phyloP scores from a whole-genome alignment of 2,888 invertebrate species.

The Pterostichus madidus region DNA sequence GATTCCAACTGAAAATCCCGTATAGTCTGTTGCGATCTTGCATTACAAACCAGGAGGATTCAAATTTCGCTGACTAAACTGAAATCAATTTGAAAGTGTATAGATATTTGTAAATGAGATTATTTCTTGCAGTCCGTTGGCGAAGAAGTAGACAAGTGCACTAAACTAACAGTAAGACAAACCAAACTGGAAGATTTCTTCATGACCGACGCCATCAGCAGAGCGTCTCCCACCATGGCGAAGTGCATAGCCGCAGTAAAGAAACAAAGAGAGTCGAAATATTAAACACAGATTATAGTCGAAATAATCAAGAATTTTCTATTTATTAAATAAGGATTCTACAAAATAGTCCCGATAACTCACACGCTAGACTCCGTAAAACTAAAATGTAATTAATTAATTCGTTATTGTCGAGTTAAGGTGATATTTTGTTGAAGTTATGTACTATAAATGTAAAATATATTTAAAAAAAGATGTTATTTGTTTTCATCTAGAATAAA shows the following conservation, averaged over 20 bases:
- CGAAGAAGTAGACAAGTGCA: background rate
- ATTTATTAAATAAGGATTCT: constrained; percentile 54
- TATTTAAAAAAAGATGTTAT: constrained; percentile 45
- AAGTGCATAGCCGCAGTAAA: constrained; percentile 96
- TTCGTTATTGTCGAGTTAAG: constrained; percentile 53
- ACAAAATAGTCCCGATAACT: constrained; percentile 65
- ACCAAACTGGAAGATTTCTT: constrained; percentile 91
- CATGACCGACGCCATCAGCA: constrained; percentile 97
- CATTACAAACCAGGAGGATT: too few species aligned
- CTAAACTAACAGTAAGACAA: constrained; percentile 82
- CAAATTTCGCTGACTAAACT: too few species aligned
- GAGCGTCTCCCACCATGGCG: constrained; percentile 99
- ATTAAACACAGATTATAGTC: constrained; percentile 52
- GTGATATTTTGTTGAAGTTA: constrained; percentile 65
- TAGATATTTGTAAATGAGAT: too few species aligned
- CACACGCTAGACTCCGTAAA: constrained; percentile 47
- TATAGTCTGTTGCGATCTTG: too few species aligned
- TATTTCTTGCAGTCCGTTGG: background rate
- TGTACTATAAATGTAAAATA: constrained; percentile 66
- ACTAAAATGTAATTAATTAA: background rate
- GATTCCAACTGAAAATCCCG: too few species aligned
- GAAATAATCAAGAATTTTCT: constrained; percentile 52
- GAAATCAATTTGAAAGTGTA: too few species aligned
- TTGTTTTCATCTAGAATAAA: background rate
- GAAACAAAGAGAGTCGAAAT: constrained; percentile 82